A percentile compares a stretch with the other conserved stretches of the same genome.
phyloP scores from a whole-genome alignment of 1,140 invertebrate species.

The Triops longicaudatus region DNA sequence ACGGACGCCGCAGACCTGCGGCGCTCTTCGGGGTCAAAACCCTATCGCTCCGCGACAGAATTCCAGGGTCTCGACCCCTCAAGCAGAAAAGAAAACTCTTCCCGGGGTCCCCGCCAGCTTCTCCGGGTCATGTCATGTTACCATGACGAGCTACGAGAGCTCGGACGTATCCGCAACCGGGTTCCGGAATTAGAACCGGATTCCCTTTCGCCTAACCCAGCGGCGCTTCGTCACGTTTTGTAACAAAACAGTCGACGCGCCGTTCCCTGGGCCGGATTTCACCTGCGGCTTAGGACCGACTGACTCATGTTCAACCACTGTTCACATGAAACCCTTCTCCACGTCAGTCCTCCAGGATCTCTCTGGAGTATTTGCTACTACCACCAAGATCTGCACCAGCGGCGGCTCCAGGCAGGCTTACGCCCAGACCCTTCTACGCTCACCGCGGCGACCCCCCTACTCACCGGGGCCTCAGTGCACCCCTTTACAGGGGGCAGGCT shows the following conservation, averaged over 20 bases:
- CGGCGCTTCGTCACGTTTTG: neutral
- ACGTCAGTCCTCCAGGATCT: slow-evolving; percentile 75
- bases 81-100: slow-evolving; percentile 69
- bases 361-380: slow-evolving; percentile 80
- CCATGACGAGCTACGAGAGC: slow-evolving; percentile 50
- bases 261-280: slow-evolving; percentile 35
- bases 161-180: slow-evolving; percentile 59
- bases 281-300: slow-evolving; percentile 57
- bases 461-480: slow-evolving; percentile 47
- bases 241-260: neutral
- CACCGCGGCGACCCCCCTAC: slow-evolving; percentile 65
- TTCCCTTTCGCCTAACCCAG: slow-evolving; percentile 55
- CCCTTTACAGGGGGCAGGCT: slow-evolving; percentile 28
- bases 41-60: slow-evolving; percentile 58
- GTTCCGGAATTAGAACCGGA: slow-evolving; percentile 64
- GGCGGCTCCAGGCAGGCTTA: slow-evolving; percentile 66
- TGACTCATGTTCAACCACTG: slow-evolving; percentile 81
- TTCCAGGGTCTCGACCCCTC: slow-evolving; percentile 63
- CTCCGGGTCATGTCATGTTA: slow-evolving; percentile 58
- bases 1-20: slow-evolving; percentile 51
- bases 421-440: slow-evolving; percentile 63
- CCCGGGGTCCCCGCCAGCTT: slow-evolving; percentile 60
- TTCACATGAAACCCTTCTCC: slow-evolving; percentile 81
- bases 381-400: slow-evolving; percentile 76
- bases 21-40: slow-evolving; percentile 36